Conservation (phyloP, 2,797 vertebrate genomes). For the Huso huso region DNA sequence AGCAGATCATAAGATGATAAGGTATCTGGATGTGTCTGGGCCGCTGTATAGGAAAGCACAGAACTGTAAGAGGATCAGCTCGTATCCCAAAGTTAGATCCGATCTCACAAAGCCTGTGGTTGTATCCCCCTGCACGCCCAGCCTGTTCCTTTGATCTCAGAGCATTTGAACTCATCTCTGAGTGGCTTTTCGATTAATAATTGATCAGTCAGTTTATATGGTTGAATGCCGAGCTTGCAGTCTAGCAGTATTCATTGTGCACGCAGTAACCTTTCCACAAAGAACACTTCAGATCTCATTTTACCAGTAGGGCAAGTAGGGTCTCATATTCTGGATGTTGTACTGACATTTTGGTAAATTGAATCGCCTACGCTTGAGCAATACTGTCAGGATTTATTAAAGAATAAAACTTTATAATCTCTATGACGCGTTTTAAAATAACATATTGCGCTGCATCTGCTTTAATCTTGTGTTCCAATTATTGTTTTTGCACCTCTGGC, state of each 20-base stretch:
- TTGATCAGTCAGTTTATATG: slow-evolving; percentile 8
- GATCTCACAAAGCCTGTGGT: neutral
- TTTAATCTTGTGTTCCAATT: no score
- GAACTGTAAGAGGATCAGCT: neutral
- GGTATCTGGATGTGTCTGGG: neutral
- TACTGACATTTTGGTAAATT: no score
- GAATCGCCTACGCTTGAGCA: no score
- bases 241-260: neutral
- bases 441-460: no score
- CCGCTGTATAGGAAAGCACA: neutral
- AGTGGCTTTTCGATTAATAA: slow-evolving; percentile 13
- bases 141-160: neutral
- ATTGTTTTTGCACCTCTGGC: no score
- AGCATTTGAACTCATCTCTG: neutral
- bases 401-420: no score
- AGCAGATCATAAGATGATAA: neutral
- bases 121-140: neutral
- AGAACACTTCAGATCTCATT: no score
- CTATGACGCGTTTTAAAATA: no score
- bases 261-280: no score
- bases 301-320: no score
- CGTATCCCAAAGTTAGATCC: neutral
- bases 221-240: neutral
- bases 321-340: no score
- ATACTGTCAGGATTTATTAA: no score